Conservation (phyloP, 1,140 invertebrate species). For the Choristoneura fumiferana region DNA sequence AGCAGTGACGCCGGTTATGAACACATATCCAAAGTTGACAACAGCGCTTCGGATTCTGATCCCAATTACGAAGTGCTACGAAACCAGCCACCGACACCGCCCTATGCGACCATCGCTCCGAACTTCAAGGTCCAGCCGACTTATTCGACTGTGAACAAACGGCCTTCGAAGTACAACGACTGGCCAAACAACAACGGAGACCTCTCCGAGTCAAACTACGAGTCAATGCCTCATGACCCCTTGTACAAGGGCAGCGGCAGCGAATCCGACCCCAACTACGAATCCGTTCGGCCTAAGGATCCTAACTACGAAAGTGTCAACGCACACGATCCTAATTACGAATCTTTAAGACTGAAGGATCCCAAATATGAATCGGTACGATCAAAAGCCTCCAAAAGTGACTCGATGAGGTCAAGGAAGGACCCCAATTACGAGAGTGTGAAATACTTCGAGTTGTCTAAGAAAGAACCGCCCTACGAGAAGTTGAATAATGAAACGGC, state of each 20-base stretch:
- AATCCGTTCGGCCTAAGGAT: slow-evolving; percentile 81
- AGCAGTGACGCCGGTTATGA: slow-evolving; percentile 83
- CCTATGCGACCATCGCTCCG: slow-evolving; percentile 71
- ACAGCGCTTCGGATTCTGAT: slow-evolving; percentile 81
- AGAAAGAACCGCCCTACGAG: slow-evolving; percentile 77
- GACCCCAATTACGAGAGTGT: slow-evolving; percentile 80
- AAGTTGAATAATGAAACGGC: slow-evolving; percentile 65
- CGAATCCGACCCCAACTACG: slow-evolving; percentile 86
- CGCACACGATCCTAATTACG: slow-evolving; percentile 63
- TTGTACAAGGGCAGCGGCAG: slow-evolving; percentile 82
- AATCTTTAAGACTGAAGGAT: slow-evolving; percentile 74
- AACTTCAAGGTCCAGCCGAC: slow-evolving; percentile 68
- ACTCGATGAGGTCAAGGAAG: slow-evolving; percentile 67
- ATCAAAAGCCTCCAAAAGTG: slow-evolving; percentile 73
- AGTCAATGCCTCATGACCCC: slow-evolving; percentile 83
- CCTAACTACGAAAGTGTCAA: slow-evolving; percentile 67
- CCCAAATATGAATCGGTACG: slow-evolving; percentile 85
- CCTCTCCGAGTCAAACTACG: slow-evolving; percentile 80
- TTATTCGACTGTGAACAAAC: slow-evolving; percentile 80
- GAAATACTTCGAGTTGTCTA: slow-evolving; percentile 76
- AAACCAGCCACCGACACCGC: slow-evolving; percentile 74
- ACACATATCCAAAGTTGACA: slow-evolving; percentile 74
- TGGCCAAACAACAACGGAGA: slow-evolving; percentile 72
- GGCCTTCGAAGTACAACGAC: slow-evolving; percentile 58
- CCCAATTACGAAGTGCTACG: slow-evolving; percentile 86